Percentiles rank a stretch among this genome's conserved stretches.
phyloP scores from a whole-genome alignment of 2,888 invertebrate species.

The Tubulanus polymorphus region DNA sequence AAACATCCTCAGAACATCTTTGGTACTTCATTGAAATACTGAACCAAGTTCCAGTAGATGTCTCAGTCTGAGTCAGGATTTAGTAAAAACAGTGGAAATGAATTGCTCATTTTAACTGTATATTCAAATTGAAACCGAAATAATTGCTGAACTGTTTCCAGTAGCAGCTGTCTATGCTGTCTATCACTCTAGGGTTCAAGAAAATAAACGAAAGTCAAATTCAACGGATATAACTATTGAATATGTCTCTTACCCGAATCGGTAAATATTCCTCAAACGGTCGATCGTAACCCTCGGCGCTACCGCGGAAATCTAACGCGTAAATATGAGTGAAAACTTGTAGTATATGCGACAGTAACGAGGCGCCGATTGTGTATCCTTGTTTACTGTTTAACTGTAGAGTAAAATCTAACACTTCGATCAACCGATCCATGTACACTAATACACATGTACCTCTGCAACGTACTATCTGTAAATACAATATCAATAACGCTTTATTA shows the following conservation, averaged over 20 bases:
- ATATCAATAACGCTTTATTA: neutral
- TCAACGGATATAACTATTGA: too few relatives aligned
- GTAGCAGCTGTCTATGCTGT: too few relatives aligned
- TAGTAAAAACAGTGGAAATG: too few relatives aligned
- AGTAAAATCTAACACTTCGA: conserved; percentile 67
- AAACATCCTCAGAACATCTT: too few relatives aligned
- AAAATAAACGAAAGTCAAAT: too few relatives aligned
- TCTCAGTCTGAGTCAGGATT: too few relatives aligned
- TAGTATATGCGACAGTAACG: conserved; percentile 62
- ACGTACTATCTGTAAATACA: conserved; percentile 58
- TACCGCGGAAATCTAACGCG: conserved; percentile 64
- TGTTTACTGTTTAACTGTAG: conserved; percentile 67
- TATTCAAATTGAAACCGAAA: too few relatives aligned
- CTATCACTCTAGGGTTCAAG: too few relatives aligned
- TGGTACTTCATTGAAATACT: too few relatives aligned
- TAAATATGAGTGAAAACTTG: conserved; percentile 62
- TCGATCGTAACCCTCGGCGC: conserved; percentile 61
- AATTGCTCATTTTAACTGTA: too few relatives aligned
- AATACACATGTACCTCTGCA: conserved; percentile 65
- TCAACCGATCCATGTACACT: conserved; percentile 64
- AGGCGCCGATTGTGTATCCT: conserved; percentile 64
- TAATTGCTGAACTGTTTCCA: too few relatives aligned
- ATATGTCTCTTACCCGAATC: conserved; percentile 56
- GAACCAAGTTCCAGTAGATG: too few relatives aligned
- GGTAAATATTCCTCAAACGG: conserved; percentile 69